These are phyloP conservation scores for Oncorhynchus mykiss DNA, from an alignment of 2,113 vertebrate species.

Conservation along the genomic window DNA sequence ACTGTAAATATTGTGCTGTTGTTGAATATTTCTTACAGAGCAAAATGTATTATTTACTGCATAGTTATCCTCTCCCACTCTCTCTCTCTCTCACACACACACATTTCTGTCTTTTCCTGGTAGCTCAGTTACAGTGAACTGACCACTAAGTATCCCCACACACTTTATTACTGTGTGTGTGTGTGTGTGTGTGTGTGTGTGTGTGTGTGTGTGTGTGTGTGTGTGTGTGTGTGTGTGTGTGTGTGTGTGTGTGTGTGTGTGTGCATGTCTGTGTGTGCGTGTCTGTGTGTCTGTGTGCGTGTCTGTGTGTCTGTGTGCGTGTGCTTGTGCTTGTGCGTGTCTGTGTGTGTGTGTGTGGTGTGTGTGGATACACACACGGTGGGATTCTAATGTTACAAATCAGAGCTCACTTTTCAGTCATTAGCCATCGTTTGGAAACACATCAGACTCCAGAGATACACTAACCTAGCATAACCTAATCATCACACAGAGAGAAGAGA, in stretches of 20 bases:
- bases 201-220: conserved; percentile 11
- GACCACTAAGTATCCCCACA: too few species aligned
- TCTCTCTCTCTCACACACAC: too few species aligned
- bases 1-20: too few species aligned
- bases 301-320: conserved; percentile 6
- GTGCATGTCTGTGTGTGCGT: too few species aligned
- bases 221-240: conserved; percentile 1
- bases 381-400: conserved; percentile 14
- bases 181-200: conserved; percentile 12
- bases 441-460: conserved; percentile 49
- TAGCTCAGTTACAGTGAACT: too few species aligned
- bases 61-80: too few species aligned
- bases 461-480: conserved; percentile 60
- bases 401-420: conserved; percentile 66
- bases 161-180: conserved; percentile 6
- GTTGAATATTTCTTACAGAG: too few species aligned
- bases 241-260: conserved; percentile 18
- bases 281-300: conserved; percentile 3
- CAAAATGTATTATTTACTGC: too few species aligned
- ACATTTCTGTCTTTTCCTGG: too few species aligned
- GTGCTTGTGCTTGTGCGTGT: neutral
- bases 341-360: conserved; percentile 17
- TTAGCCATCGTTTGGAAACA: conserved; percentile 56
- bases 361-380: neutral
- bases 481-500: conserved; percentile 43